These are phyloP conservation scores for Sinocyclocheilus anophthalmus DNA, from an alignment of 2,113 vertebrate genomes.

Conservation along the genomic window DNA sequence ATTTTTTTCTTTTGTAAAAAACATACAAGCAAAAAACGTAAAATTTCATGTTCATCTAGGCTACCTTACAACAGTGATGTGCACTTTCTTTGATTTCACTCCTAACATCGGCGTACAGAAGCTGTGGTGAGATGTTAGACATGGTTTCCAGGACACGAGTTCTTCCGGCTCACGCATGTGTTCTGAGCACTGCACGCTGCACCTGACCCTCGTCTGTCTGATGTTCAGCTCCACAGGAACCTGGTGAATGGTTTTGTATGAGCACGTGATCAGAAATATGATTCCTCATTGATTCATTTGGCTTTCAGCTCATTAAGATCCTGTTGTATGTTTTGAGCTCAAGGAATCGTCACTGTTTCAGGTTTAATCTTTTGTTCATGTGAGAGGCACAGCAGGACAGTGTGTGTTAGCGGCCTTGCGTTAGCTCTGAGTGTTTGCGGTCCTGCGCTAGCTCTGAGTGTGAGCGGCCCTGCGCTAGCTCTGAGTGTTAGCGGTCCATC, in stretches of 20 bases:
- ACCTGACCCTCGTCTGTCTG: slow-evolving; percentile 39
- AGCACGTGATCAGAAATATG: slow-evolving; percentile 34
- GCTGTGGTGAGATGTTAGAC: too few species aligned
- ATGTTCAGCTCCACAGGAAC: neutral
- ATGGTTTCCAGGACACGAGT: too few species aligned
- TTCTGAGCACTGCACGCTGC: neutral
- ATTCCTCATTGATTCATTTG: slow-evolving; percentile 11
- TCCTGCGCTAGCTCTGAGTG: too few species aligned
- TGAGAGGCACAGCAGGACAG: neutral
- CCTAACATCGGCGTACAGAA: too few species aligned
- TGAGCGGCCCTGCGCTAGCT: too few species aligned
- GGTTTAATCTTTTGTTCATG: neutral
- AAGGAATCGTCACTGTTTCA: neutral
- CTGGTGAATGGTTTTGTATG: slow-evolving; percentile 1
- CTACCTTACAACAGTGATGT: too few species aligned
- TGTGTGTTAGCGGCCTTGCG: neutral
- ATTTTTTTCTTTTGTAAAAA: too few species aligned
- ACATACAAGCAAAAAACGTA: too few species aligned
- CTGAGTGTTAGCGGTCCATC: neutral
- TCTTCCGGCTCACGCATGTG: too few species aligned
- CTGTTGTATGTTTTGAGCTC: neutral
- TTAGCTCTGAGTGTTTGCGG: too few species aligned
- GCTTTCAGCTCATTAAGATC: neutral
- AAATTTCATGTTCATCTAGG: too few species aligned
- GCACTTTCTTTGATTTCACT: too few species aligned